Base-by-base conservation (phyloP, 1,140 invertebrate species). In the Caerostris extrusa region DNA sequence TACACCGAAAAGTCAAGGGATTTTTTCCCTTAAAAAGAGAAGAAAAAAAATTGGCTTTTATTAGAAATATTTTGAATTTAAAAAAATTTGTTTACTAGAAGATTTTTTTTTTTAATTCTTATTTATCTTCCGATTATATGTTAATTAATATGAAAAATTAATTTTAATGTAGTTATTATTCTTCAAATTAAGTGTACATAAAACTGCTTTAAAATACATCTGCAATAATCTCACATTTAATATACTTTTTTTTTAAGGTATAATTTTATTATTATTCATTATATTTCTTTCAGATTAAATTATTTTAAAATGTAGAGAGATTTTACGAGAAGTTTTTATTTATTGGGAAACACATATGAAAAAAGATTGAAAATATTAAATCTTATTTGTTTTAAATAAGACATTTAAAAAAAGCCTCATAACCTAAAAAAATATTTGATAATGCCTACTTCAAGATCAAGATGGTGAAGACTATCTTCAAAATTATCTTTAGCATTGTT, bases 381-480 rank as follows among this genome's bases (percentile, higher is more conserved):
- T 67, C 7, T 5, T 67, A 3, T 67, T 67, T 14, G 12, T 4
- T 14, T 10, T n/a, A 67, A 14, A 14, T 14, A 67, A 7, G 3
- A 67, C n/a, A 4, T 67, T 12, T 14, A 4, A 8, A 4, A n/a
- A 12, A 67, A 3, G 12, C n/a, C 3, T n/a, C 7, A 14, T 67
- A n/a, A 17, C 50, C 17, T 56, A 14, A 93, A 67, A 86, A 93
- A 93, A 83, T 81, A 88, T 67, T 69, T 67, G 69, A 90, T 3
- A 53, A 58, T 50, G 17, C 19, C 85, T 95, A 97, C 96, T 96
- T 97, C 95, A n/a, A 96, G 96, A 95, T 97, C 97, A 91, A 97
- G 96, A 95, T 97, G 96, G 95, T 97, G 97, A 97, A 97, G 97
- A 3, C 97, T 97, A 95, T 97, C 97, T 69, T 97, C 96, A 91